phyloP scores from a whole-genome alignment of 2,113 vertebrate genomes.

The Platichthys flesus region DNA sequence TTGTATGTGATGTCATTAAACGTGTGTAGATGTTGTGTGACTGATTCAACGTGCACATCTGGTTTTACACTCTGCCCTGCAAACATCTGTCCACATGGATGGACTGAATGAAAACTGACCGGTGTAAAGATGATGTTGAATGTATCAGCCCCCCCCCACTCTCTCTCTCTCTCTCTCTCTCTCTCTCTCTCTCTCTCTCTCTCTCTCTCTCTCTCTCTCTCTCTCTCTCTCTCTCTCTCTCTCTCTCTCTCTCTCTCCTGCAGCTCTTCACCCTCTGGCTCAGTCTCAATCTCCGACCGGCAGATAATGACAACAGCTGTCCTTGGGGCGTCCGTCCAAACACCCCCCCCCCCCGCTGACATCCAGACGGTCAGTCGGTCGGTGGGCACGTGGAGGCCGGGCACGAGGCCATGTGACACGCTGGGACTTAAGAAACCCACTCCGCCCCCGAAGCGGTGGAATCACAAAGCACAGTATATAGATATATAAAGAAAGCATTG shows the following conservation, averaged over 20 bases:
- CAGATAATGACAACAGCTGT: conserved; percentile 74
- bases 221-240: no score
- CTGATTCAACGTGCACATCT: no score
- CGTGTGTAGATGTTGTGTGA: no score
- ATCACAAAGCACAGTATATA: conserved; percentile 2
- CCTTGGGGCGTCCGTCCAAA: conserved; percentile 53
- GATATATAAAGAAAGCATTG: not conserved
- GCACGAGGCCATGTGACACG: conserved; percentile 63
- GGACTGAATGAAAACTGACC: no score
- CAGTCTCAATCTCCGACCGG: conserved; percentile 39
- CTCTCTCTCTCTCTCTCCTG: not conserved
- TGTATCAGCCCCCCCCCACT: no score
- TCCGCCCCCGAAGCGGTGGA: conserved; percentile 16
- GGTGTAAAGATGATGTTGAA: no score
- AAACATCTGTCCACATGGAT: no score
- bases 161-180: not conserved
- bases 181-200: no score
- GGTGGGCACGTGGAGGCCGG: conserved; percentile 57
- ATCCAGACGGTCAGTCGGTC: conserved; percentile 66
- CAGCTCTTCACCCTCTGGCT: conserved; percentile 48
- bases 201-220: not conserved
- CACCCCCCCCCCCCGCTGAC: not conserved
- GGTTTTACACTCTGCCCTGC: no score
- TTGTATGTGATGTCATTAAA: no score
- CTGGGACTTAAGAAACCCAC: conserved; percentile 20